Base-by-base conservation (phyloP, 2,797 vertebrate species). In the Macroramphosus scolopax region DNA sequence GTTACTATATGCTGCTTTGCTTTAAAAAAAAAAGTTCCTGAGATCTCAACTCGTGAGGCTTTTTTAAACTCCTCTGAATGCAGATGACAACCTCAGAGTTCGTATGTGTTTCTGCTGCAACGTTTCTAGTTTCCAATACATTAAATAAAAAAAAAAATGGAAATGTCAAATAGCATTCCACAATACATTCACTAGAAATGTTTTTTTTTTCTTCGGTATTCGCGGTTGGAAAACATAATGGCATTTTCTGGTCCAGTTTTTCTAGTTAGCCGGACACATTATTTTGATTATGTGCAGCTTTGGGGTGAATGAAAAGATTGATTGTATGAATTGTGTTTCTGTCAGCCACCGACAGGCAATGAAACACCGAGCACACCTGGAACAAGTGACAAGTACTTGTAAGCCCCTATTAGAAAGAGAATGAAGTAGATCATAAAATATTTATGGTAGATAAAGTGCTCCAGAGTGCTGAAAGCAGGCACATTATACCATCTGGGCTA, bases 281-380 rank as follows among this genome's bases (percentile, higher is more conserved):
- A 75, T 68, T 59, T 71, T 69, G 80, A 87, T 81, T 81, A 82
- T 66, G 67, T 74, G 73, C 75, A 63, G 80, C 86, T 89, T 68
- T 26, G 40, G 82, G 82, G 82, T 76, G 83, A 81, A 78, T 81
- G 72, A 63, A 83, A 80, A 84, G 85, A 88, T 79, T 83, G 83
- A 88, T 87, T 84, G 82, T 80, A 78, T 52, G 77, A 84, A 73
- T 51, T 69, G 55, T 0, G 63, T 76, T 87, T 83, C 71, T 83
- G 85, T 86, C 85, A 87, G 80, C 83, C 68, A 80, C 80, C 81
- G 85, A 85, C 82, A 77, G 78, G 72, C 81, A 72, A 75, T 82
- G 80, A 84, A 87, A 87, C 78, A 73, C 63, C 67, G 75, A 77
- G 80, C 76, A 59, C 78, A 87, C 79, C 81, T 82, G 74, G 66